Conservation (phyloP, 2,888 invertebrate genomes). For the Dysmachus trigonus region DNA sequence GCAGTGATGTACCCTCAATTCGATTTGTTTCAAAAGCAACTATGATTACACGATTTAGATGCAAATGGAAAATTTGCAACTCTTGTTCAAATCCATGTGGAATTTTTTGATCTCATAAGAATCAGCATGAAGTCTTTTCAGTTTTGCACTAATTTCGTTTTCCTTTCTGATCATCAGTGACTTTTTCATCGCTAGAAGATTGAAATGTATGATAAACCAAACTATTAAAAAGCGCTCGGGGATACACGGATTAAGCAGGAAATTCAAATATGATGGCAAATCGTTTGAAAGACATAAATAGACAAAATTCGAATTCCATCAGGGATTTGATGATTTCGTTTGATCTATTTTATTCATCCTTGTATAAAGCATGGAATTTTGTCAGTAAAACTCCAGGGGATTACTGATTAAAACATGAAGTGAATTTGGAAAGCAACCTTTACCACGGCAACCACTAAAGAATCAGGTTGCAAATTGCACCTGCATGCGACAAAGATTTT, state of each 20-base stretch:
- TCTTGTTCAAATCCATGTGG: not conserved
- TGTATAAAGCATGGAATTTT: not conserved
- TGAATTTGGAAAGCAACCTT: not conserved
- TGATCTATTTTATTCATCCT: not conserved
- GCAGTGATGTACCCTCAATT: not conserved
- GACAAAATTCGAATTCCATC: not conserved
- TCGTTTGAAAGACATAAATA: not conserved
- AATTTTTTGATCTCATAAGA: not conserved
- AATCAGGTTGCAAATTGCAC: not conserved
- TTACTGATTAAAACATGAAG: not conserved
- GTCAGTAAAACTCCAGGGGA: not conserved
- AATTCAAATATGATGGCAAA: not conserved
- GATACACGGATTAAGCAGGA: not conserved
- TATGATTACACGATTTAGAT: not conserved
- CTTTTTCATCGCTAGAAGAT: not conserved
- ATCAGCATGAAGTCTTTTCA: not conserved
- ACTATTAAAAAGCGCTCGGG: not conserved
- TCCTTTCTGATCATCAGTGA: not conserved
- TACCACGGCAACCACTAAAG: not conserved
- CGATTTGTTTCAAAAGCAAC: not conserved
- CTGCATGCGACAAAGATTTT: not conserved
- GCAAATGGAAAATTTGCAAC: not conserved
- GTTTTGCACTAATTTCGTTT: not conserved
- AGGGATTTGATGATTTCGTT: not conserved
- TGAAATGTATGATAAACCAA: not conserved